Percentiles rank a stretch among this genome's conserved stretches.
Evolutionary conservation across 2,797 vertebrate species (phyloP).

Genomic region (Astyanax mexicanus): DNA sequence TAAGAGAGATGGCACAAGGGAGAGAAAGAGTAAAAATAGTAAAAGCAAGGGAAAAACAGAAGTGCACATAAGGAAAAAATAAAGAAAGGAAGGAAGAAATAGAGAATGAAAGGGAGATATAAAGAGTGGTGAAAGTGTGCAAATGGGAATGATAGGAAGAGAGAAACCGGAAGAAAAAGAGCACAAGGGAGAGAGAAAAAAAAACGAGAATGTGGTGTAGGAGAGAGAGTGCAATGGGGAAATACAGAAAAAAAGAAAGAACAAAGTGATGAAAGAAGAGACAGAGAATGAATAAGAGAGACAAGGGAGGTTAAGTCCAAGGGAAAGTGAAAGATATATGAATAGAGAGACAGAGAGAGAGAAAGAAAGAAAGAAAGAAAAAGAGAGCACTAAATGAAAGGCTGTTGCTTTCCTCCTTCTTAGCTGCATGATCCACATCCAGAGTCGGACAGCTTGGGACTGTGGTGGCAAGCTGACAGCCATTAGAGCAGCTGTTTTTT

Average conservation of each 20-base stretch:
- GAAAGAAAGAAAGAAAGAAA: neutral
- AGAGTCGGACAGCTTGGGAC: constrained; percentile 60
- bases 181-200: neutral
- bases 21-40: neutral
- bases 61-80: too few species aligned
- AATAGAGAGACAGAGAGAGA: neutral
- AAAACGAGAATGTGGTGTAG: neutral
- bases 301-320: neutral
- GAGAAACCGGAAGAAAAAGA: neutral
- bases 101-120: neutral
- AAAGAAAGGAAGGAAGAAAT: neutral
- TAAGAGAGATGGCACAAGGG: neutral
- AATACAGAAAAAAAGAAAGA: neutral
- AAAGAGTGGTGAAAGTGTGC: too few species aligned
- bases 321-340: neutral
- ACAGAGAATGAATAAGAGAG: neutral
- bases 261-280: neutral
- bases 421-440: constrained; percentile 59
- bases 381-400: constrained; percentile 49
- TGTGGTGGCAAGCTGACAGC: constrained; percentile 74
- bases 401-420: constrained; percentile 41
- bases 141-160: neutral
- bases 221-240: neutral
- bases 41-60: too few species aligned
- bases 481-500: constrained; percentile 62